Evolutionary conservation across 2,797 vertebrate species (phyloP), one percentile per base, ranked within the genome.

Genomic region (Arnoldichthys spilopterus): DNA sequence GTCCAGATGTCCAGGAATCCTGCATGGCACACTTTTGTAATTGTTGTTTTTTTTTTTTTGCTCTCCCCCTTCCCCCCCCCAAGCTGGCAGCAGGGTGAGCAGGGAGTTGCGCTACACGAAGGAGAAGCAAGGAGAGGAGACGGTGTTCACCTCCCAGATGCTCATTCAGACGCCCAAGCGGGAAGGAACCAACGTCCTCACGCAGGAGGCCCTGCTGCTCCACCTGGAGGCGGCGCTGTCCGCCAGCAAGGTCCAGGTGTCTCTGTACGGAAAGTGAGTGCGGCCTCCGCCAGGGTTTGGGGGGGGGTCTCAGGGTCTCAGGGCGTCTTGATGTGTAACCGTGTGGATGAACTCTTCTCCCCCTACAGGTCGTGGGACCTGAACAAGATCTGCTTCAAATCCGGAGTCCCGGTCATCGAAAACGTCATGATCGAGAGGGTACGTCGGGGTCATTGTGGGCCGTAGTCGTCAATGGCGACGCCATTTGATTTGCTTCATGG

Each of bases 371-470:
- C 96, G 0, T 99, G 98, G 98, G 97, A 99, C 93, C 93, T 99
- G 86, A 99, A 99, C 90, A 99, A 99, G 95, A 97, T 99, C 90
- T 99, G 98, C 91, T 99, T 98, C 91, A 99, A 99, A 91, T 98
- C 97, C 0, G 98, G 98, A 79, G 94, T 99, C 53, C 97, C 98
- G 72, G 95, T 99, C 82, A 98, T 99, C 83, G 98, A 99, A 93
- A 98, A 98, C 11, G 95, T 97, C 87, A 99, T 99, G 97, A 98
- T 99, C 0, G 97, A 98, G 84, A 91, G 95, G 93, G 98, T 99
- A 85, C 92, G 96, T 91, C 76, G 16, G 3, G 12, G 18, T 72
- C 4, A 58, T 70, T 61, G 22, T 30, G 15, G 49, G 34, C 18
- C n/a, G n/a, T n/a, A n/a, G n/a, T n/a, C n/a, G n/a, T n/a, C n/a